phyloP scores from a whole-genome alignment of 2,113 vertebrate species.

The Zingel zingel region DNA sequence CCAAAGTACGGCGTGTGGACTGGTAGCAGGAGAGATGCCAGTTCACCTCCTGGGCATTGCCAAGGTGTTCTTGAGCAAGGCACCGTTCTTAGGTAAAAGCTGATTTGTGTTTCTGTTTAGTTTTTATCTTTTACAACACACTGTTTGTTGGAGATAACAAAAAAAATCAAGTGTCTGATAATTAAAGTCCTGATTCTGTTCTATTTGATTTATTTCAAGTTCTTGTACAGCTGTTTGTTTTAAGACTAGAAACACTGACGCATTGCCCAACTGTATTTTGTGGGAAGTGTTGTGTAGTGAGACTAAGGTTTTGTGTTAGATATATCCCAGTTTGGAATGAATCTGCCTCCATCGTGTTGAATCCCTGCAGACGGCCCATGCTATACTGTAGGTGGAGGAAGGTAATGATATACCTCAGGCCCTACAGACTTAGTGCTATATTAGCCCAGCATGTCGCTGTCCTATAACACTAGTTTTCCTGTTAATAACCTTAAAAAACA shows the following conservation, averaged over 20 bases:
- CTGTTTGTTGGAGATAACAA: too few relatives aligned
- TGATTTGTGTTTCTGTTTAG: too few relatives aligned
- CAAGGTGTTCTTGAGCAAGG: too few relatives aligned
- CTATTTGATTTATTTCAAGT: not conserved
- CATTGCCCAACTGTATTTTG: not conserved
- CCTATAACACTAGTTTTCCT: conserved; percentile 48
- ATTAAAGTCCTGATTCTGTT: not conserved
- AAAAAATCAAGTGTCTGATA: not conserved
- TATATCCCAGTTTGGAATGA: not conserved
- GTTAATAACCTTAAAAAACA: conserved; percentile 68
- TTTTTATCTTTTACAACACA: too few relatives aligned
- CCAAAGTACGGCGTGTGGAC: too few relatives aligned
- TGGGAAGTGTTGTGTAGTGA: not conserved
- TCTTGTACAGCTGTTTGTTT: not conserved
- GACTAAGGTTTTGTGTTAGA: not conserved
- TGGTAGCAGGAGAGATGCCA: too few relatives aligned
- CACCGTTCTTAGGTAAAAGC: too few relatives aligned
- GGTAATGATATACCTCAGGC: conserved; percentile 29
- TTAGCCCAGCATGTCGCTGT: conserved; percentile 55
- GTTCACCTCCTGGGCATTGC: too few relatives aligned
- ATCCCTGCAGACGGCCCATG: not conserved
- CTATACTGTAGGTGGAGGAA: conserved; percentile 30
- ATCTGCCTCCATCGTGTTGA: not conserved
- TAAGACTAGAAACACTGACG: not conserved
- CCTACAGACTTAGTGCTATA: conserved; percentile 21